Conservation (phyloP, 1,140 invertebrate species). For the Laupala kohalensis region DNA sequence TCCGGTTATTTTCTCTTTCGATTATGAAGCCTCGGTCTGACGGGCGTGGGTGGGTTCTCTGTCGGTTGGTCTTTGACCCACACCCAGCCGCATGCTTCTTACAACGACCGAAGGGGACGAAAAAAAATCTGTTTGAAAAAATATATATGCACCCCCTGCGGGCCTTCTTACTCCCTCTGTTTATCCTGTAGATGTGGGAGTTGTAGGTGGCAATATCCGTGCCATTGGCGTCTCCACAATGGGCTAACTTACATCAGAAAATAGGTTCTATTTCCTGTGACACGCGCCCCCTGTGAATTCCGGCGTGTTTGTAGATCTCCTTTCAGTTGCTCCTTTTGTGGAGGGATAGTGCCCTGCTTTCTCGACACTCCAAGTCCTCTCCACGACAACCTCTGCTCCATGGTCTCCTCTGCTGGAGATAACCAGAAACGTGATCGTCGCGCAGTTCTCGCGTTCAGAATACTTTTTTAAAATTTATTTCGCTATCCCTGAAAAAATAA, state of each 20-base stretch:
- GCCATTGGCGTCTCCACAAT: background rate
- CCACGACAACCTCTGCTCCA: no score
- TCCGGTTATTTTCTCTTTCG: background rate
- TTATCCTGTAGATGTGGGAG: background rate
- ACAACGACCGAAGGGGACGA: no score
- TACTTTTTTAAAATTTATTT: no score
- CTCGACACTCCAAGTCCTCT: no score
- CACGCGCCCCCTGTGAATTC: background rate
- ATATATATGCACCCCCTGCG: background rate
- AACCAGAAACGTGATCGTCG: no score
- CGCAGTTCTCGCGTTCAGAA: no score
- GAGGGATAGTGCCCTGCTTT: no score
- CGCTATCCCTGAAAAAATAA: no score
- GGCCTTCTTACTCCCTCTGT: background rate
- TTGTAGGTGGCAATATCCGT: slow-evolving; percentile 2
- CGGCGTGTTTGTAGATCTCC: background rate
- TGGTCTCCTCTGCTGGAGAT: no score
- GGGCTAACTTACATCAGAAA: slow-evolving; percentile 3
- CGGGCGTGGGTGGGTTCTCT: no score
- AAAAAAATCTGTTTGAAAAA: no score
- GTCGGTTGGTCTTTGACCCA: background rate
- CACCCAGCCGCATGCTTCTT: no score
- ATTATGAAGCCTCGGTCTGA: background rate
- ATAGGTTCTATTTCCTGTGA: slow-evolving; percentile 5
- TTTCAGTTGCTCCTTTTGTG: background rate